These are phyloP conservation scores for Bombus impatiens DNA, from an alignment of 1,140 invertebrate genomes.

Conservation along the genomic window DNA sequence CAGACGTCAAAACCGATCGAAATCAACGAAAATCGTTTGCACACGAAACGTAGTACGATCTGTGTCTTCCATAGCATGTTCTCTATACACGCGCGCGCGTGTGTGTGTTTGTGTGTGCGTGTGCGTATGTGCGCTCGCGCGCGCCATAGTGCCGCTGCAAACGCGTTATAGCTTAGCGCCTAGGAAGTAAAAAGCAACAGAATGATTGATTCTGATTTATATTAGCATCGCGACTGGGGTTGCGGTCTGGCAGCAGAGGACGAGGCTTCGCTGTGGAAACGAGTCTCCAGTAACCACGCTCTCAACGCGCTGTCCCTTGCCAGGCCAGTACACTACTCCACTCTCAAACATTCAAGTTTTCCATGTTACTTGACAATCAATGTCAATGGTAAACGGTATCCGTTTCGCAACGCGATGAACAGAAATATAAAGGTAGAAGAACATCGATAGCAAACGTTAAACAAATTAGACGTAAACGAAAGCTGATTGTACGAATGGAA, in stretches of 20 bases:
- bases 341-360: conserved; percentile 32
- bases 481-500: background rate
- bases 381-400: background rate
- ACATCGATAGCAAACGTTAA: background rate
- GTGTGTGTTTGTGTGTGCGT: background rate
- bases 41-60: background rate
- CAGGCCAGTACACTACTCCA: conserved; percentile 87
- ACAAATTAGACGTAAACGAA: background rate
- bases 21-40: background rate
- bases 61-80: conserved; percentile 48
- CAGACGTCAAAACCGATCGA: background rate
- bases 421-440: background rate
- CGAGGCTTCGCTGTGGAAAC: conserved; percentile 91
- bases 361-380: background rate
- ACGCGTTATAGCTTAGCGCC: conserved; percentile 27
- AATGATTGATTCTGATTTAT: conserved; percentile 58
- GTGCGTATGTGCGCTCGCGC: background rate
- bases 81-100: background rate
- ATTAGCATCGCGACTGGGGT: conserved; percentile 94
- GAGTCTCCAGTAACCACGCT: conserved; percentile 92
- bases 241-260: conserved; percentile 92
- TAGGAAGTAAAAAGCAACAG: conserved; percentile 6
- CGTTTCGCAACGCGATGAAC: background rate
- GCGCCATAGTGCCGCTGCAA: background rate
- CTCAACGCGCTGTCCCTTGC: conserved; percentile 94